Percentiles rank a stretch among this genome's conserved stretches.
Evolutionary conservation across 2,888 invertebrate genomes (phyloP).

Genomic region (Eulithis prunata): DNA sequence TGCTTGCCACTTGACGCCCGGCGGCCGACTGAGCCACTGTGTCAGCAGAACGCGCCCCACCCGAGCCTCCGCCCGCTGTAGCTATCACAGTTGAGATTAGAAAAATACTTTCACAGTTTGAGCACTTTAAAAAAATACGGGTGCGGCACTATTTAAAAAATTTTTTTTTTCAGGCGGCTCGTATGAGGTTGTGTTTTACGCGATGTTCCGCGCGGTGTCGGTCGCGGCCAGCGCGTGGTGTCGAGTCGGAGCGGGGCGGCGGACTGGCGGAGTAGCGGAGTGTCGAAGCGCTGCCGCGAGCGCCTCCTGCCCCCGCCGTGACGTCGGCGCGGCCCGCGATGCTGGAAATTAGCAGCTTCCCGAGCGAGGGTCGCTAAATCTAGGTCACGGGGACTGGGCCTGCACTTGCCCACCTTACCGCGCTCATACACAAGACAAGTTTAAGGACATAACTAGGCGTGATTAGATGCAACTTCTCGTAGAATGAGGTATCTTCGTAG

Average conservation of each 20-base stretch:
- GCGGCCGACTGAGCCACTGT: constrained; percentile 85
- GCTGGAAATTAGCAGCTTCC: constrained; percentile 84
- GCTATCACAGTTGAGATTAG: constrained; percentile 71
- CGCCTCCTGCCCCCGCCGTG: constrained; percentile 67
- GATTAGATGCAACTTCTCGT: constrained; percentile 59
- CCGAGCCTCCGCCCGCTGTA: constrained; percentile 73
- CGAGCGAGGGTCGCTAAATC: constrained; percentile 82
- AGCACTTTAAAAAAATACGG: constrained; percentile 56
- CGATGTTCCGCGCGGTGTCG: constrained; percentile 61
- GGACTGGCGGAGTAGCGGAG: constrained; percentile 73
- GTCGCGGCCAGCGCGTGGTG: constrained; percentile 66
- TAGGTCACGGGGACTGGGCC: constrained; percentile 83
- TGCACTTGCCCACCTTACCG: constrained; percentile 80
- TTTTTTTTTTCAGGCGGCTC: constrained; percentile 65
- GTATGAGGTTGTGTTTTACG: constrained; percentile 62
- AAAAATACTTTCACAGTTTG: constrained; percentile 68
- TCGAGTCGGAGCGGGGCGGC: constrained; percentile 70
- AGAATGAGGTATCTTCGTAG: constrained; percentile 36
- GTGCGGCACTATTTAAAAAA: constrained; percentile 37
- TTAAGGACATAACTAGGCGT: constrained; percentile 77
- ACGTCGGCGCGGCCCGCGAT: constrained; percentile 74
- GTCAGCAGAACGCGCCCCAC: constrained; percentile 82
- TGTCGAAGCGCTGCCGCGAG: constrained; percentile 45
- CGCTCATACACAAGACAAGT: constrained; percentile 80
- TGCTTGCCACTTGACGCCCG: constrained; percentile 82